Percentiles rank a stretch among this genome's conserved stretches.
These are phyloP conservation scores for Coilia nasus DNA, from an alignment of 2,797 vertebrate species.

Conservation along the genomic window DNA sequence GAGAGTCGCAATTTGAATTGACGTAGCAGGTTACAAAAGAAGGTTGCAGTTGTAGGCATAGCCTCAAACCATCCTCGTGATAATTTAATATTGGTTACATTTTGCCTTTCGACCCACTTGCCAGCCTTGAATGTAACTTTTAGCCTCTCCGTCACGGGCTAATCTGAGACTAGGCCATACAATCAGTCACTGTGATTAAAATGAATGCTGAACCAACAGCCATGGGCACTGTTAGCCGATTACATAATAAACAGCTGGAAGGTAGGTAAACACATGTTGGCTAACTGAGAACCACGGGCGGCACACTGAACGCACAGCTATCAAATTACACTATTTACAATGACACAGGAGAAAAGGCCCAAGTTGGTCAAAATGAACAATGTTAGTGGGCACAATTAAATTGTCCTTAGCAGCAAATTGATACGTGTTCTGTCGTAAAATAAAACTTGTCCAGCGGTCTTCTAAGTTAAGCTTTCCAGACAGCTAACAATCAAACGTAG, in stretches of 20 bases:
- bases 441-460: background rate
- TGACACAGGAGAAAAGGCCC: background rate
- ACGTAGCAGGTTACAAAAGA: background rate
- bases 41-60: background rate
- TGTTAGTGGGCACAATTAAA: background rate
- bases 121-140: conserved; percentile 6
- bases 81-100: background rate
- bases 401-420: background rate
- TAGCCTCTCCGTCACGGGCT: background rate
- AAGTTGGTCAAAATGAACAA: background rate
- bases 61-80: background rate
- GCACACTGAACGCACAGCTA: background rate
- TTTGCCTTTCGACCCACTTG: background rate
- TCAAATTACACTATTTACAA: conserved; percentile 16
- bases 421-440: background rate
- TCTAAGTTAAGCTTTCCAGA: background rate
- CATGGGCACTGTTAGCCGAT: background rate
- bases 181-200: background rate
- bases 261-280: conserved; percentile 16
- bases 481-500: background rate
- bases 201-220: background rate
- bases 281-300: background rate
- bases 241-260: conserved; percentile 25
- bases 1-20: background rate
- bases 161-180: background rate